Conservation (phyloP, 30 jellyfish, hydroid and myxozoan genomes). For the Rhopilema esculentum region DNA sequence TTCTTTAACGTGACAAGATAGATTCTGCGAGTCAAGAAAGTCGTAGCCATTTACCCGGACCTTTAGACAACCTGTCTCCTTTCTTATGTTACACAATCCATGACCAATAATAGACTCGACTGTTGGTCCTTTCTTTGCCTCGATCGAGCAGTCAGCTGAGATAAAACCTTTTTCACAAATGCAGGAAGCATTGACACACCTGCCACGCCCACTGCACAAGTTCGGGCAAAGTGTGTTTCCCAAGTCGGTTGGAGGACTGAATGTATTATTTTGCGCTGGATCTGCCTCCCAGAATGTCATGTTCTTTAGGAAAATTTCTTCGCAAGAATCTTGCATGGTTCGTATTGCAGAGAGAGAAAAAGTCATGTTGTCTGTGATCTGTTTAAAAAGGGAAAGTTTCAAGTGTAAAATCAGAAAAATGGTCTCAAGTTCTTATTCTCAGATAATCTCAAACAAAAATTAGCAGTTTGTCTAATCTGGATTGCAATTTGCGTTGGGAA, state of each 20-base stretch:
- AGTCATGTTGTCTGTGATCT: constrained; percentile 65
- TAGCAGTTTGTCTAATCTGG: too few relatives aligned
- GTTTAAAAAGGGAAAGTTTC: neutral
- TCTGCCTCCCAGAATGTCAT: constrained; percentile 61
- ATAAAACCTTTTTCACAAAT: constrained; percentile 66
- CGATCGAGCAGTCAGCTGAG: constrained; percentile 88
- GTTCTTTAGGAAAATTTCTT: constrained; percentile 67
- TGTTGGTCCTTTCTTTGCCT: constrained; percentile 71
- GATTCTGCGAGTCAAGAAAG: constrained; percentile 67
- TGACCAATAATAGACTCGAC: constrained; percentile 37
- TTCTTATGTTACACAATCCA: constrained; percentile 86
- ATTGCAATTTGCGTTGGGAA: too few relatives aligned
- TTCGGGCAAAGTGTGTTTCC: constrained; percentile 85
- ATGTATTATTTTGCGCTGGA: constrained; percentile 57
- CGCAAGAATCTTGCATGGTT: constrained; percentile 78
- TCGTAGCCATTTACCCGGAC: constrained; percentile 78
- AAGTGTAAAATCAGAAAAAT: neutral
- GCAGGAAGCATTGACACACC: constrained; percentile 89
- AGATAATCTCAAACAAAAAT: too few relatives aligned
- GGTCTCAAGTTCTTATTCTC: neutral
- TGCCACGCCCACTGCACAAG: constrained; percentile 87
- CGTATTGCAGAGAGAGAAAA: constrained; percentile 51
- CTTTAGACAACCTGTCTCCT: constrained; percentile 71
- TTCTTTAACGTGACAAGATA: constrained; percentile 60
- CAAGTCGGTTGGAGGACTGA: constrained; percentile 77